Evolutionary conservation across 2,888 invertebrate genomes (phyloP).

Genomic region (Corbicula japonica): DNA sequence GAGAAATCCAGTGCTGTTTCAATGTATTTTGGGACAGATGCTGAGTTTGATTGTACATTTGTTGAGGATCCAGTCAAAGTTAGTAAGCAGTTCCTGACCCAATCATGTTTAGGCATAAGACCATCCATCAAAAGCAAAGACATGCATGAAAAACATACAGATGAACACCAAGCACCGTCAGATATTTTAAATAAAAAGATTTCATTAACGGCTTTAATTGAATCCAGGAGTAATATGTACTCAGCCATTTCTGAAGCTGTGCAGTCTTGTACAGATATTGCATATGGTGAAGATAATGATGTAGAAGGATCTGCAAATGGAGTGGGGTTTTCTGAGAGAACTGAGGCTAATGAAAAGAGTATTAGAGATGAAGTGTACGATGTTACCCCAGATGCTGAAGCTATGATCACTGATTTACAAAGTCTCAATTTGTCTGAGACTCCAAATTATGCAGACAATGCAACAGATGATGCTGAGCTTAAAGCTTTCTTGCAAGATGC

Average conservation of each 20-base stretch:
- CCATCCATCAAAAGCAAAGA: background rate
- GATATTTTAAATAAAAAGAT: too few relatives aligned
- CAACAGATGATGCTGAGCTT: conserved; percentile 44
- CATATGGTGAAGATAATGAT: background rate
- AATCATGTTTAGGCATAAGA: background rate
- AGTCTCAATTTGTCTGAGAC: conserved; percentile 55
- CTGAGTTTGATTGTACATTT: too few relatives aligned
- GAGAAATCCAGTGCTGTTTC: too few relatives aligned
- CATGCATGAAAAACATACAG: too few relatives aligned
- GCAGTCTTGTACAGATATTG: conserved; percentile 30
- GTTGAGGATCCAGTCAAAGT: conserved; percentile 39
- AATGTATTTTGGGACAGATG: too few relatives aligned
- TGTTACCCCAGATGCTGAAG: conserved; percentile 62
- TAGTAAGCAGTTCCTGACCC: conserved; percentile 9
- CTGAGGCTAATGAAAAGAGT: conserved; percentile 1
- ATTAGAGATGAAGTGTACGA: conserved; percentile 17
- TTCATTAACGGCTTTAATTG: conserved; percentile 6
- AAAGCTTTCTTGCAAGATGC: conserved; percentile 64
- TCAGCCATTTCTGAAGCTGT: conserved; percentile 39
- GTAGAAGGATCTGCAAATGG: background rate
- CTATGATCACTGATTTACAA: conserved; percentile 48
- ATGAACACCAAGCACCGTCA: too few relatives aligned
- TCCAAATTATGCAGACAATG: conserved; percentile 54
- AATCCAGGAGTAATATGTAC: conserved; percentile 47
- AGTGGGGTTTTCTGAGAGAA: background rate